Conservation (phyloP, 2,113 vertebrate species). For the Oreocharis arfaki region DNA sequence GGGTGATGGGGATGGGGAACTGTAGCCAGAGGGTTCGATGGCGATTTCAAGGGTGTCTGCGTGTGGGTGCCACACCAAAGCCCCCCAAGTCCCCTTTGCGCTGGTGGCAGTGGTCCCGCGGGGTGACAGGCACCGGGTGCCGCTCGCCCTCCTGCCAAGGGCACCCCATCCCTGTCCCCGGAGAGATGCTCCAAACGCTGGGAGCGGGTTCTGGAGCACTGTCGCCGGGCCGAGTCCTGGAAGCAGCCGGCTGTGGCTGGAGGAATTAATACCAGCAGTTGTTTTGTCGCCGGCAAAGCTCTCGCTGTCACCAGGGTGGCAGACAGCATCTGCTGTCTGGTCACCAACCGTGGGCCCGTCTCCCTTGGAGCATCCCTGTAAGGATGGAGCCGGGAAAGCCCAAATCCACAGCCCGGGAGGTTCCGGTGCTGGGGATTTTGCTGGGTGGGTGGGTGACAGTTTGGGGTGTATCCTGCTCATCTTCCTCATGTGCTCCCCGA, state of each 20-base stretch:
- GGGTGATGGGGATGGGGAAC: not conserved
- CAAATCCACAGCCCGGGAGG: accelerated
- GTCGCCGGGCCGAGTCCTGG: not conserved
- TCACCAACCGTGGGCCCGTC: not conserved
- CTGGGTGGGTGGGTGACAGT: accelerated
- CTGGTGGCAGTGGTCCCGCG: not conserved
- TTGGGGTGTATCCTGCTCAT: accelerated
- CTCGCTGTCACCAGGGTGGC: not conserved
- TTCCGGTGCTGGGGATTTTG: accelerated
- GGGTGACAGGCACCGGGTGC: not conserved
- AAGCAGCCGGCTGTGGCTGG: not conserved
- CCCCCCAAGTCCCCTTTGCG: accelerated
- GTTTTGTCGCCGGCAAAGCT: not conserved
- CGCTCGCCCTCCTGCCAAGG: not conserved
- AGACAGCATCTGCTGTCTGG: constrained; percentile 29
- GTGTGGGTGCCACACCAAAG: not conserved
- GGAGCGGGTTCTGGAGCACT: not conserved
- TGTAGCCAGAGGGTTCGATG: accelerated
- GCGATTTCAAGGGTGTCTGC: not conserved
- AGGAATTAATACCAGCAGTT: not conserved
- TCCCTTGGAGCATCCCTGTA: not conserved
- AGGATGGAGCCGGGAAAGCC: not conserved
- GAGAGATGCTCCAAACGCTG: not conserved
- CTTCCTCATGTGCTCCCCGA: accelerated
- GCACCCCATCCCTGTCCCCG: accelerated